Conservation (phyloP, 2,797 vertebrate species). For the Sebastes oblongus region DNA sequence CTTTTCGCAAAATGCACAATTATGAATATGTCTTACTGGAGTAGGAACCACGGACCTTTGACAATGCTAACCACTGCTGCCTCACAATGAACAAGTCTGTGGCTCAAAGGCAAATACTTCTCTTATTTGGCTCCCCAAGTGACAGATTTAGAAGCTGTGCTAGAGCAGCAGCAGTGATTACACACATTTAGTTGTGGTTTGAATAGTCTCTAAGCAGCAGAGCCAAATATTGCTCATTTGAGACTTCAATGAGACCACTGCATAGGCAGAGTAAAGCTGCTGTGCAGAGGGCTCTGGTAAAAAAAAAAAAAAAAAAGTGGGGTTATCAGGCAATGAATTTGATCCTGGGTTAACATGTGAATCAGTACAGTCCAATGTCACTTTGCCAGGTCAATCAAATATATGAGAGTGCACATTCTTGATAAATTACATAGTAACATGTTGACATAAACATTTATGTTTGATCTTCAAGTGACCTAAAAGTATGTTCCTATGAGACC, state of each 20-base stretch:
- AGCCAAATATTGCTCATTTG: background rate
- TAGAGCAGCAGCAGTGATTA: background rate
- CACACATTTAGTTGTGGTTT: background rate
- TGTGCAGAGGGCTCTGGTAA: too few relatives aligned
- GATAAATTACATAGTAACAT: background rate
- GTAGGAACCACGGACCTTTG: background rate
- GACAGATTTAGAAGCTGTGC: background rate
- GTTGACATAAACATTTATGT: background rate
- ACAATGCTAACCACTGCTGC: background rate
- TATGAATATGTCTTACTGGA: background rate
- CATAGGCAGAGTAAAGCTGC: background rate
- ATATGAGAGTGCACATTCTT: background rate
- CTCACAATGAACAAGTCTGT: background rate
- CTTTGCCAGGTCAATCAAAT: background rate
- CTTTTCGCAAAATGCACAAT: too few relatives aligned
- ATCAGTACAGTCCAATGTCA: background rate
- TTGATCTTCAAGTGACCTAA: background rate
- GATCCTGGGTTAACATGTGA: background rate
- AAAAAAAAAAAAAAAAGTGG: background rate
- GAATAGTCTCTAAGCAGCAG: too few relatives aligned
- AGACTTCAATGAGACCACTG: background rate
- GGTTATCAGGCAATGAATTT: background rate
- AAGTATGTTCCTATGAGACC: background rate
- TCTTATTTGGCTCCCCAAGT: conserved; percentile 4
- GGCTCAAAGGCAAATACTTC: background rate